Percentiles rank a stretch among this genome's conserved stretches.
Evolutionary conservation across 2,888 invertebrate genomes (phyloP).

Genomic region (Sceliomorpha sp.): DNA sequence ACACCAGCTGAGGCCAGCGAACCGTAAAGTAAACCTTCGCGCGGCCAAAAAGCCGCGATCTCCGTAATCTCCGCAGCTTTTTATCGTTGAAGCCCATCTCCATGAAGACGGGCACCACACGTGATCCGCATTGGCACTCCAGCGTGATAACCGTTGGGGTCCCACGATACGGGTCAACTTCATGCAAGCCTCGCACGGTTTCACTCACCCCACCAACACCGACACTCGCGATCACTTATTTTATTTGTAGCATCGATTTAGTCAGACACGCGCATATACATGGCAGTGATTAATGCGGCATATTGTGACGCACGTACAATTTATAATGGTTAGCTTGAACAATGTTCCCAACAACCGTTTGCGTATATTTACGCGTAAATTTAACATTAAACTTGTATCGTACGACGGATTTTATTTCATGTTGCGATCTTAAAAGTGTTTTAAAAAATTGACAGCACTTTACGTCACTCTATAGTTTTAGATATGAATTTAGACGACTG

Average conservation of each 20-base stretch:
- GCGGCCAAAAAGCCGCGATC: slow-evolving; percentile 83
- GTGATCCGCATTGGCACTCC: slow-evolving; percentile 79
- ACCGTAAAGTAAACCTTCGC: slow-evolving; percentile 84
- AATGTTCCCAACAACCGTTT: too few relatives aligned
- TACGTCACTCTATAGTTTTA: too few relatives aligned
- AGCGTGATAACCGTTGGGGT: slow-evolving; percentile 70
- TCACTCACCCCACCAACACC: slow-evolving; percentile 23
- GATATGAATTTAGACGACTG: too few relatives aligned
- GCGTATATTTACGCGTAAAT: too few relatives aligned
- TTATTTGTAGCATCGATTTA: neutral
- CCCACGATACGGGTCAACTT: slow-evolving; percentile 61
- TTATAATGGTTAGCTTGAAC: too few relatives aligned
- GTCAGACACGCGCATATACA: neutral
- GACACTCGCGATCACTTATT: slow-evolving; percentile 16
- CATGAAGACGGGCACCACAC: slow-evolving; percentile 76
- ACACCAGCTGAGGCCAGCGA: slow-evolving; percentile 84
- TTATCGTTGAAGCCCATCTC: slow-evolving; percentile 82
- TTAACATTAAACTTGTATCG: too few relatives aligned
- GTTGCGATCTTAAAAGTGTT: too few relatives aligned
- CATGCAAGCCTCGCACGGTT: slow-evolving; percentile 54
- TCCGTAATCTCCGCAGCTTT: slow-evolving; percentile 82
- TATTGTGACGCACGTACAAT: too few relatives aligned
- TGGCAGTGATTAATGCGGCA: too few relatives aligned
- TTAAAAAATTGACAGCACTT: neutral
- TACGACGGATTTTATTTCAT: too few relatives aligned